phyloP scores from a whole-genome alignment of 2,888 invertebrate genomes.

The Xiphydria camelus region DNA sequence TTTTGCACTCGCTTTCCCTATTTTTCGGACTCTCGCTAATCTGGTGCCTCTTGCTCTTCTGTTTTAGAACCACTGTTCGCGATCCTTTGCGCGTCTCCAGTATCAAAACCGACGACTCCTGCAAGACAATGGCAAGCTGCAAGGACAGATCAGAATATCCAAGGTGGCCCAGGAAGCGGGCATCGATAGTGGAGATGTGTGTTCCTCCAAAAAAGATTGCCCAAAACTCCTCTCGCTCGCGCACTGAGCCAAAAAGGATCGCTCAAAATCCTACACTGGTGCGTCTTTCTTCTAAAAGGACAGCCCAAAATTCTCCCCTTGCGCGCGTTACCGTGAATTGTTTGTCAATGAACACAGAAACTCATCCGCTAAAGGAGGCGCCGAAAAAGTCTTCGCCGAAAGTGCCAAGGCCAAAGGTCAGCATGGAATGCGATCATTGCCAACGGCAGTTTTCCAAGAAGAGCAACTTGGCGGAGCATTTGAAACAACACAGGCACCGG shows the following conservation, averaged over 20 bases:
- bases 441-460: slow-evolving; percentile 31
- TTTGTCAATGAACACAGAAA: too few species aligned
- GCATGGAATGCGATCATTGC: slow-evolving; percentile 37
- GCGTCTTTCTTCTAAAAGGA: too few species aligned
- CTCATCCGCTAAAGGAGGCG: neutral
- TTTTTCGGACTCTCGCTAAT: neutral
- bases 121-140: slow-evolving; percentile 4
- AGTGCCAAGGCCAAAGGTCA: too few species aligned
- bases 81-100: slow-evolving; percentile 10
- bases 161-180: slow-evolving; percentile 11
- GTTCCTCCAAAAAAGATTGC: too few species aligned
- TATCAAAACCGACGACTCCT: neutral
- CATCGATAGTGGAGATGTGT: neutral
- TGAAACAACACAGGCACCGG: slow-evolving; percentile 22
- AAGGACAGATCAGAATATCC: slow-evolving; percentile 13
- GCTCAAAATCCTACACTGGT: too few species aligned
- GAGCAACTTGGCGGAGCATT: slow-evolving; percentile 20
- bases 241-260: too few species aligned
- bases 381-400: neutral
- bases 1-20: too few species aligned
- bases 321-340: too few species aligned
- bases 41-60: too few species aligned
- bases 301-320: too few species aligned
- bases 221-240: too few species aligned
- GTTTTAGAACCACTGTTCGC: slow-evolving; percentile 7